These are phyloP conservation scores for Lepidocyrtinus sp. DNA, from an alignment of 2,888 invertebrate species.

Conservation along the genomic window DNA sequence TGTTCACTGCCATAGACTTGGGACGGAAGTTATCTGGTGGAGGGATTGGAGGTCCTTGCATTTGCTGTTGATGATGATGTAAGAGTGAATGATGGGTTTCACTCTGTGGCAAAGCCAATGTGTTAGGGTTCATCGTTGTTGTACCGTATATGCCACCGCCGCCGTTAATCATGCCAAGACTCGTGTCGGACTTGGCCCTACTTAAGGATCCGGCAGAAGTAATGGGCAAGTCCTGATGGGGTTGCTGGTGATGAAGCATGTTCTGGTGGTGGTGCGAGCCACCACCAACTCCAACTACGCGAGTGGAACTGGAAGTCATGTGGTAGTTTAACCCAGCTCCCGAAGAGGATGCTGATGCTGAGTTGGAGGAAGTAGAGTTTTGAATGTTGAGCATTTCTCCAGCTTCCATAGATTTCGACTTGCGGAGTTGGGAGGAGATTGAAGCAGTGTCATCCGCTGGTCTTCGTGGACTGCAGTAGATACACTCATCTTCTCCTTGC, in stretches of 20 bases:
- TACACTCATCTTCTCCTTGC: conserved; percentile 83
- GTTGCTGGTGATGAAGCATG: conserved; percentile 22
- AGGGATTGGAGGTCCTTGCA: conserved; percentile 19
- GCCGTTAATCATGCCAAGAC: conserved; percentile 75
- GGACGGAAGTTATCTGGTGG: conserved; percentile 70
- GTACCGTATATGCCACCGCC: conserved; percentile 40
- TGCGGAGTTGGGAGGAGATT: conserved; percentile 84
- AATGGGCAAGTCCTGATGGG: conserved; percentile 56
- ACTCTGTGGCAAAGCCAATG: conserved; percentile 19
- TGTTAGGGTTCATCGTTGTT: conserved; percentile 1
- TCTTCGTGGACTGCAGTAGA: conserved; percentile 79
- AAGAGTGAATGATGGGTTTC: conserved; percentile 20
- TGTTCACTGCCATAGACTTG: conserved; percentile 74
- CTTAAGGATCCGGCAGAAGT: conserved; percentile 64
- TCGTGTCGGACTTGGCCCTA: conserved; percentile 90
- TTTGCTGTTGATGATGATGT: conserved; percentile 15
- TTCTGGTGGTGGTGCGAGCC: conserved; percentile 3
- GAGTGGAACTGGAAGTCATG: conserved; percentile 16
- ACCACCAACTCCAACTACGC: not conserved
- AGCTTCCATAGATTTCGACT: conserved; percentile 91
- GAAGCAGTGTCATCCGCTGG: conserved; percentile 82
- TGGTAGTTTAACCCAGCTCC: conserved; percentile 13
- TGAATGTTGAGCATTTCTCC: conserved; percentile 73
- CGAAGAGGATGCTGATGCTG: conserved; percentile 17
- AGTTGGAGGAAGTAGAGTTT: conserved; percentile 40